These are phyloP conservation scores for Gymnobelideus leadbeateri DNA, from an alignment of 2,113 vertebrate species.

Conservation along the genomic window DNA sequence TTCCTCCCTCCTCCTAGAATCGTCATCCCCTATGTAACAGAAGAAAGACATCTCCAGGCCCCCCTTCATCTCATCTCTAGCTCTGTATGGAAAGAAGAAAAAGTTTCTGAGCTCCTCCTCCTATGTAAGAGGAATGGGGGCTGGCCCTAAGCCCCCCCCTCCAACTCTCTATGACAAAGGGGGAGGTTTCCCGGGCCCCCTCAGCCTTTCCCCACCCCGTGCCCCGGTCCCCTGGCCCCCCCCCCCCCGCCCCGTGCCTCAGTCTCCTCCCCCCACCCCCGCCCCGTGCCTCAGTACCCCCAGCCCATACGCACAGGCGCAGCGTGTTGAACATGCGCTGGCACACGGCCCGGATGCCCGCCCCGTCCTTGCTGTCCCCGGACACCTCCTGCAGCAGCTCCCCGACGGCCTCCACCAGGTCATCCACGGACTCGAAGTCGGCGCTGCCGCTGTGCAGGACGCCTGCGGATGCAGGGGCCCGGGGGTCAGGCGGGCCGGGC, in stretches of 20 bases:
- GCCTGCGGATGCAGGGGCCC: conserved; percentile 82
- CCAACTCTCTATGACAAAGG: too few relatives aligned
- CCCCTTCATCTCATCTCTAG: too few relatives aligned
- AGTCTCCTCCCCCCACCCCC: not conserved
- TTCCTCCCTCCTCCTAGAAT: too few relatives aligned
- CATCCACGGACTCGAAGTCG: conserved; percentile 96
- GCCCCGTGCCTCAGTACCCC: not conserved
- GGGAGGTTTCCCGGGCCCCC: not conserved
- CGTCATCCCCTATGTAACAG: too few relatives aligned
- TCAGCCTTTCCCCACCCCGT: not conserved
- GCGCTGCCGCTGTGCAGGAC: conserved; percentile 91
- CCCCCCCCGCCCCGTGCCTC: not conserved
- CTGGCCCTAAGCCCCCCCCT: not conserved
- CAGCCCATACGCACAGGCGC: conserved; percentile 87
- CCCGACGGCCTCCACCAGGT: conserved; percentile 95
- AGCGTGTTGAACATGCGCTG: conserved; percentile 96
- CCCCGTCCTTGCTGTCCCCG: conserved; percentile 93
- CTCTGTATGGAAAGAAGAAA: too few relatives aligned
- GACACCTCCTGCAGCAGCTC: conserved; percentile 94
- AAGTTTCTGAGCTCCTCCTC: too few relatives aligned
- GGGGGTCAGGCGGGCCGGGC: not conserved
- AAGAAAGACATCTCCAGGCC: too few relatives aligned
- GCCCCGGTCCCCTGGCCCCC: not conserved
- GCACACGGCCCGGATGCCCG: conserved; percentile 93
- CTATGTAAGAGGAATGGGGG: not conserved